phyloP scores from a whole-genome alignment of 2,888 invertebrate genomes.

The Acanthosepion esculentum region DNA sequence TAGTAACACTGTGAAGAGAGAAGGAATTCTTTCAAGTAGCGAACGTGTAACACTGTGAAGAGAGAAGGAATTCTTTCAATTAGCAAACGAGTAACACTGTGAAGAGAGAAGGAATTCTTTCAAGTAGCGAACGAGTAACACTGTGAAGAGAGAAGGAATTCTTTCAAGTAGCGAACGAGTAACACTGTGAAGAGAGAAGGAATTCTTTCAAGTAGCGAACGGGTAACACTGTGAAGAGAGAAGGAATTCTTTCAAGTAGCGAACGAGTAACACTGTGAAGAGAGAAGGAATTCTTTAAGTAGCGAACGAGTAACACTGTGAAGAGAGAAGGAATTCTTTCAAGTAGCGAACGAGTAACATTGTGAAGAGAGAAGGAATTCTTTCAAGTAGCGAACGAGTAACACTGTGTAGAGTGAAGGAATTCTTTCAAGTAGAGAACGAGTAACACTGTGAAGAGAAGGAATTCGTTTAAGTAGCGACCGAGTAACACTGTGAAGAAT shows the following conservation, averaged over 20 bases:
- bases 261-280: too few species aligned
- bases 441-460: slow-evolving; percentile 64
- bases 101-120: slow-evolving; percentile 46
- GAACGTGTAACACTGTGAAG: neutral
- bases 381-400: neutral
- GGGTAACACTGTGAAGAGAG: neutral
- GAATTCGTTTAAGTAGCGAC: neutral
- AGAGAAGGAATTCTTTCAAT: too few species aligned
- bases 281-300: slow-evolving; percentile 15
- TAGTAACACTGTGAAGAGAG: slow-evolving; percentile 64
- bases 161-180: too few species aligned
- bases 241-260: too few species aligned
- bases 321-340: too few species aligned
- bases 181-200: slow-evolving; percentile 61
- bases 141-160: too few species aligned
- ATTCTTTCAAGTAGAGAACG: too few species aligned
- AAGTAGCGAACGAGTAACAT: too few species aligned
- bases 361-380: slow-evolving; percentile 55
- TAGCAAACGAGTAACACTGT: too few species aligned
- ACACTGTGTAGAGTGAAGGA: too few species aligned
- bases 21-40: neutral
- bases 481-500: neutral
- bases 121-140: neutral
- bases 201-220: neutral
- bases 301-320: neutral